A percentile compares a stretch with the other conserved stretches of the same genome.
Conservation (phyloP, 1,140 invertebrate genomes). For the Grapholita molesta region DNA sequence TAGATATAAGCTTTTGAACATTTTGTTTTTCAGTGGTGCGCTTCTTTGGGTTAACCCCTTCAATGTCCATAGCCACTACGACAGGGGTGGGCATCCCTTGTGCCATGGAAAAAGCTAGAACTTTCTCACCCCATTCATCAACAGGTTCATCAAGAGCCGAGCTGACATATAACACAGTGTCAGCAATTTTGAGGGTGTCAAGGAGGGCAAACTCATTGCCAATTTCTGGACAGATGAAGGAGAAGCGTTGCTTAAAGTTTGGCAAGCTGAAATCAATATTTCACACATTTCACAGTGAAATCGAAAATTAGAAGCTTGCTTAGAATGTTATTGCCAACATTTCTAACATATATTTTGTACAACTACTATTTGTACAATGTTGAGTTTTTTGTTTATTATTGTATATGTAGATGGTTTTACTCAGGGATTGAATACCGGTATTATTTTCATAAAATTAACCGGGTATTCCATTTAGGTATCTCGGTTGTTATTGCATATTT, state of each 20-base stretch:
- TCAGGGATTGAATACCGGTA: too few relatives aligned
- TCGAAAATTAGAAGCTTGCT: too few relatives aligned
- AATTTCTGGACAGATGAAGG: constrained; percentile 85
- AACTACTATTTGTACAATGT: too few relatives aligned
- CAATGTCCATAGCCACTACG: constrained; percentile 87
- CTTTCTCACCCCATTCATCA: constrained; percentile 87
- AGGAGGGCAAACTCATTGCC: constrained; percentile 86
- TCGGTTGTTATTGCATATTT: too few relatives aligned
- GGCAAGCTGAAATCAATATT: constrained; percentile 81
- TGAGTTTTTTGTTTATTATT: too few relatives aligned
- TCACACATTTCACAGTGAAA: too few relatives aligned
- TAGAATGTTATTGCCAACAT: too few relatives aligned
- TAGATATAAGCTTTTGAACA: constrained; percentile 86
- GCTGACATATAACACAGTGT: constrained; percentile 88
- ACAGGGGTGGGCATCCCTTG: constrained; percentile 91
- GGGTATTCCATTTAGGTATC: too few relatives aligned
- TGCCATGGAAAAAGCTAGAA: constrained; percentile 85
- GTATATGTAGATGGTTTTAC: too few relatives aligned
- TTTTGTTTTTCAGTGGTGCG: constrained; percentile 85
- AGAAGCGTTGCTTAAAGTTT: constrained; percentile 91
- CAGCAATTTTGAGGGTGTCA: constrained; percentile 91
- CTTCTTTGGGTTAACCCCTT: constrained; percentile 85
- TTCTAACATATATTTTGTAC: too few relatives aligned
- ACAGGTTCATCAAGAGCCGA: constrained; percentile 82
- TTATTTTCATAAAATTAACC: too few relatives aligned